phyloP scores from a whole-genome alignment of 2,797 vertebrate species.

The Gouania willdenowi region DNA sequence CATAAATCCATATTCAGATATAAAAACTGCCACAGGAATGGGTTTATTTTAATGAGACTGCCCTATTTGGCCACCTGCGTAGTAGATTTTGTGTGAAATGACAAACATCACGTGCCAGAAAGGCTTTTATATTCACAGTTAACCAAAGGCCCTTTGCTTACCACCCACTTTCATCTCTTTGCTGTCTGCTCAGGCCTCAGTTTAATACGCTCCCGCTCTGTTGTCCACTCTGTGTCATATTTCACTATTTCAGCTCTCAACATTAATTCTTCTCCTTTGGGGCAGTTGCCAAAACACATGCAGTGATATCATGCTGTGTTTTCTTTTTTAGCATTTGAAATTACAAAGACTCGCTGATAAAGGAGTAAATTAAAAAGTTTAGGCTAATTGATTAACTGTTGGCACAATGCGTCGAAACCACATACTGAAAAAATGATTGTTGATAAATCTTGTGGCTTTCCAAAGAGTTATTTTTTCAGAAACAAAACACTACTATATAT shows the following conservation, averaged over 20 bases:
- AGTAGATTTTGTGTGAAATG: constrained; percentile 8
- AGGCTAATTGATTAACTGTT: constrained; percentile 44
- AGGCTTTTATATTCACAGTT: constrained; percentile 12
- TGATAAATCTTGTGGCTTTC: constrained; percentile 8
- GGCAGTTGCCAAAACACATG: constrained; percentile 5
- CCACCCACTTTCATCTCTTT: not conserved
- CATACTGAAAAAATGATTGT: constrained; percentile 5
- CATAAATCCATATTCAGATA: constrained; percentile 37
- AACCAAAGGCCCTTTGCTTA: constrained; percentile 14
- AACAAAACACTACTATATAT: not conserved
- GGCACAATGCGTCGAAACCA: constrained; percentile 19
- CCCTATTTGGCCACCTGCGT: constrained; percentile 7
- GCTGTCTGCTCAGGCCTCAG: constrained; percentile 15
- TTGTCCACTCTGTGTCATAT: constrained; percentile 36
- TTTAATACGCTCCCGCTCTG: constrained; percentile 38
- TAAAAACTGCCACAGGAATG: constrained; percentile 15
- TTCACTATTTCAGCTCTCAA: constrained; percentile 34
- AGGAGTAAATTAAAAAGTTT: constrained; percentile 35
- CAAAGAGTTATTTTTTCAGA: not conserved
- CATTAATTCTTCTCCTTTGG: constrained; percentile 30
- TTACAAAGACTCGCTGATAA: constrained; percentile 40
- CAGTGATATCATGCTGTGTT: constrained; percentile 13
- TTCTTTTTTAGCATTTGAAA: constrained; percentile 30
- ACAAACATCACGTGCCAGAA: constrained; percentile 23
- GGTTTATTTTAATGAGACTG: constrained; percentile 11